phyloP scores from a whole-genome alignment of 1,140 invertebrate species.

The Microplitis mediator region DNA sequence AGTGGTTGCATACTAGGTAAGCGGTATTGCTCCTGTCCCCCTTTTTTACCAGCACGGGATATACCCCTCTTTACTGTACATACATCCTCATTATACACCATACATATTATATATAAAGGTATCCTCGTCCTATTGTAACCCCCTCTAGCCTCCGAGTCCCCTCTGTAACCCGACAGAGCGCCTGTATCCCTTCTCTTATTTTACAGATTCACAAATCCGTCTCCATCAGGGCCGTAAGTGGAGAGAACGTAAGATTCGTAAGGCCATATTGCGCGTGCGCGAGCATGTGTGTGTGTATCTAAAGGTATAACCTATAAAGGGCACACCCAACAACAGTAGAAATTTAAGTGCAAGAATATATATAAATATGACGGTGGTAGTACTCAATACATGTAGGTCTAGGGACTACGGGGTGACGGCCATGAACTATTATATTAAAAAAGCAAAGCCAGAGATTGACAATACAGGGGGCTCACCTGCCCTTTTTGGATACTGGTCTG shows the following conservation, averaged over 20 bases:
- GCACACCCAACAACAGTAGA: neutral
- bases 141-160: too few species aligned
- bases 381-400: slow-evolving; percentile 30
- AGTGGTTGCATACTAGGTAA: slow-evolving; percentile 45
- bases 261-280: too few species aligned
- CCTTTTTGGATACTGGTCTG: slow-evolving; percentile 43
- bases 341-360: too few species aligned
- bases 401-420: slow-evolving; percentile 29
- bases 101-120: slow-evolving; percentile 23
- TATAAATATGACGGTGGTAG: too few species aligned
- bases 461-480: slow-evolving; percentile 63
- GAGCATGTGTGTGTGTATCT: too few species aligned
- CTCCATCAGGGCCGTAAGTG: too few species aligned
- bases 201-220: too few species aligned
- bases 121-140: slow-evolving; percentile 27
- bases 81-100: slow-evolving; percentile 47
- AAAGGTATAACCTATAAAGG: neutral
- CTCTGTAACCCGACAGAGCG: neutral
- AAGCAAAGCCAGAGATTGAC: slow-evolving; percentile 54
- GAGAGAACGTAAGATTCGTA: too few species aligned
- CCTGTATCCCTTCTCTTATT: neutral
- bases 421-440: neutral
- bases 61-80: slow-evolving; percentile 31
- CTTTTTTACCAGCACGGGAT: slow-evolving; percentile 20
- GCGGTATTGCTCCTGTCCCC: slow-evolving; percentile 25